Evolutionary conservation across 2,113 vertebrate species (phyloP).

Genomic region (Chascanopsetta lugubris): DNA sequence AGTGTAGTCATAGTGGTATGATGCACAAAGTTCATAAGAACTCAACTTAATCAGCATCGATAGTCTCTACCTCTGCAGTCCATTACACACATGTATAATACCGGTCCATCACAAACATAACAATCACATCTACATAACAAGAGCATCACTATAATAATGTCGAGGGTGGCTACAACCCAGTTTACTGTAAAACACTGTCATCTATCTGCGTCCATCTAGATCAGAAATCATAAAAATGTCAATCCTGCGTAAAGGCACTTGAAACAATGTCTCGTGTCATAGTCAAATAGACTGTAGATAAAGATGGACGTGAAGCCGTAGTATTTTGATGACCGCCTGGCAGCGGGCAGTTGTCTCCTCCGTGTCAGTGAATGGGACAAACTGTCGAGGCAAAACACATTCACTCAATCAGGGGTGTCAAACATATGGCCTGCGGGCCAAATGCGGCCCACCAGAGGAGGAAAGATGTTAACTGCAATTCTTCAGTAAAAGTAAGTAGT

Average conservation of each 20-base stretch:
- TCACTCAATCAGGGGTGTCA: no score
- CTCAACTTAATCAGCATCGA: slow-evolving; percentile 31
- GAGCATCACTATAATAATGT: not conserved
- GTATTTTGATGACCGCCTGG: no score
- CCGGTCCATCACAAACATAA: slow-evolving; percentile 4
- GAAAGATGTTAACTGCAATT: no score
- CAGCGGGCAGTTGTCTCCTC: not conserved
- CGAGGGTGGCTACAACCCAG: not conserved
- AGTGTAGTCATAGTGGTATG: slow-evolving; percentile 72
- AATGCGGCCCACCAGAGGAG: no score
- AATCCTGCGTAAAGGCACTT: not conserved
- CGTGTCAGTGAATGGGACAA: not conserved
- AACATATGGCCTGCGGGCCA: no score
- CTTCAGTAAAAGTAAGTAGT: no score
- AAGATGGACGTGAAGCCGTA: not conserved
- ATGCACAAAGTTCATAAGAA: slow-evolving; percentile 25
- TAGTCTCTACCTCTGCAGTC: slow-evolving; percentile 46
- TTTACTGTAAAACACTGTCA: not conserved
- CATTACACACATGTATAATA: slow-evolving; percentile 44
- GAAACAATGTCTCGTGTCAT: no score
- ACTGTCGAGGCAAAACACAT: not conserved
- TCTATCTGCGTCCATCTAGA: not conserved
- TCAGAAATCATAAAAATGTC: not conserved
- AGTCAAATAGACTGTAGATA: not conserved
- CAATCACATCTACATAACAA: slow-evolving; percentile 6